Percentiles rank a stretch among this genome's conserved stretches.
phyloP scores from a whole-genome alignment of 2,888 invertebrate genomes.

The Diarsia rubi region DNA sequence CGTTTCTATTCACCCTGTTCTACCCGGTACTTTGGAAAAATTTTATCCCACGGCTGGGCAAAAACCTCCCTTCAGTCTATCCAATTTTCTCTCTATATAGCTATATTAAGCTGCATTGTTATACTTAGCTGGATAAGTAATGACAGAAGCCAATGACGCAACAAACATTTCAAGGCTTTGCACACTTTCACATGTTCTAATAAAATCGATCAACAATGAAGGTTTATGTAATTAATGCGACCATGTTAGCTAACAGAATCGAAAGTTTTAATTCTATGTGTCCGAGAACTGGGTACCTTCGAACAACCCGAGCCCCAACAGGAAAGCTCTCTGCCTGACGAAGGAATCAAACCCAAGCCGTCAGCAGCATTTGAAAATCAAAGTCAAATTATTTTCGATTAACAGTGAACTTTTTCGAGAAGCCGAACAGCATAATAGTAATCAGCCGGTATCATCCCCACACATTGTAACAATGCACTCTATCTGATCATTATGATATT shows the following conservation, averaged over 20 bases:
- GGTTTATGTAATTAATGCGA: background rate
- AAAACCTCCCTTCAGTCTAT: background rate
- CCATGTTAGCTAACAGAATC: background rate
- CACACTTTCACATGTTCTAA: constrained; percentile 7
- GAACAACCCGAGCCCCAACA: no score
- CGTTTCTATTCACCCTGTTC: no score
- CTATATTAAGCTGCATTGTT: background rate
- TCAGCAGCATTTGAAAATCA: no score
- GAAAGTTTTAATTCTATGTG: no score
- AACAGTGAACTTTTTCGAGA: background rate
- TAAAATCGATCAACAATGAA: constrained; percentile 5
- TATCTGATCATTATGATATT: background rate
- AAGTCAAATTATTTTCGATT: background rate
- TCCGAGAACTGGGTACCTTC: no score
- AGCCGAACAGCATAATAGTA: background rate
- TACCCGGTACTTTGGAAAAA: no score
- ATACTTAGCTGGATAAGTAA: background rate
- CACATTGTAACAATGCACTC: background rate
- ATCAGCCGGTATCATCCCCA: background rate
- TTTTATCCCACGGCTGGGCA: background rate
- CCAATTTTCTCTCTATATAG: background rate
- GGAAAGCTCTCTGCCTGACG: background rate
- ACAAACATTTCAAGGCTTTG: background rate
- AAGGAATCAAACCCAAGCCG: background rate
- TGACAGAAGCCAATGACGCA: constrained; percentile 4